Base-by-base conservation (phyloP, 2,797 vertebrate genomes). In the Apogon hyalosoma region DNA sequence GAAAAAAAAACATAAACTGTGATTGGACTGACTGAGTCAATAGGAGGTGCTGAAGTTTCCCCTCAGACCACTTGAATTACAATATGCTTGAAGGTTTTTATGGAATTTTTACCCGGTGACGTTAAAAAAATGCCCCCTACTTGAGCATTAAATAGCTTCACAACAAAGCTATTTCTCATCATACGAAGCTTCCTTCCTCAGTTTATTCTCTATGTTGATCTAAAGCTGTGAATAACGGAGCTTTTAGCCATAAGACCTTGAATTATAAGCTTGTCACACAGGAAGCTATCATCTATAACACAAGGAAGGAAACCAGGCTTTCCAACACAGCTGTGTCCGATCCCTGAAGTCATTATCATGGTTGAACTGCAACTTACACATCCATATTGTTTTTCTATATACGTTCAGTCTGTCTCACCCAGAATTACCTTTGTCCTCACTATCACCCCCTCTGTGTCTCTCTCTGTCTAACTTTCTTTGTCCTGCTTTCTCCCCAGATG, bases 341-440 rank as follows among this genome's bases (percentile, higher is more conserved):
- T 73, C 50, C 42, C 69, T 82, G 62, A 82, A 59, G 64, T 52
- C 36, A 40, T 6, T 2, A 31, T 28, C 19, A 36, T 14, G 60
- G 51, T 55, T 51, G 2, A 42, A 39, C 46, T 52, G 38, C n/a
- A 48, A 33, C 16, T 40, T 49, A 67, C 36, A 48, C 42, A 47
- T 75, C 49, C 19, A 68, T 69, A 36, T 16, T 48, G 6, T 69
- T 72, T 14, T 57, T 56, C 39, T 19, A 3, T 47, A 18, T 45
- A 68, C 63, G 18, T 67, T 63, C 46, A 53, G 45, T 50, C 64
- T 2, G 45, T 57, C 70, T 91, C 75, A 79, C 79, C 82, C 82
- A 31, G 49, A 64, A 83, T 83, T 86, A 85, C 75, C 84, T 86
- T 80, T 90, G 86, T 88, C 90, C 87, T 76, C 54, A 7, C 46